phyloP scores from a whole-genome alignment of 1,140 invertebrate species.

The Steinernema khuongi region DNA sequence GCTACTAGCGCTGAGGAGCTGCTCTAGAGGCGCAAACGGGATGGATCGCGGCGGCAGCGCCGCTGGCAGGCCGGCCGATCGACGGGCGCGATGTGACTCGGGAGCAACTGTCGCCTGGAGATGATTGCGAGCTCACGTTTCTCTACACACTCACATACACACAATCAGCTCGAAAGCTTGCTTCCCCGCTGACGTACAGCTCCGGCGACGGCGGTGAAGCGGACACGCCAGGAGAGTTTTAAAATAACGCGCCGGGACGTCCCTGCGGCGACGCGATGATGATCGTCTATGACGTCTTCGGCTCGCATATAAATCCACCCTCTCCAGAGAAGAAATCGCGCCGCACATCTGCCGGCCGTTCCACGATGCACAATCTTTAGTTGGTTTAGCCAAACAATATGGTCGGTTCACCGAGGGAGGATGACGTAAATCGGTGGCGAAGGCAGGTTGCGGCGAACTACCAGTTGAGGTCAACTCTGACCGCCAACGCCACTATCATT shows the following conservation, averaged over 20 bases:
- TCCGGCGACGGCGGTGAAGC: not conserved
- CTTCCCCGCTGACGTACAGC: not conserved
- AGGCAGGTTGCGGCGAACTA: too few relatives aligned
- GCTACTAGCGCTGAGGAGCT: not conserved
- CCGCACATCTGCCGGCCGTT: not conserved
- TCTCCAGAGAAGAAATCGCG: not conserved
- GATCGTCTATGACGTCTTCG: constrained; percentile 14
- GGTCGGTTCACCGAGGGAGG: too few relatives aligned
- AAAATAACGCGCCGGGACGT: constrained; percentile 12
- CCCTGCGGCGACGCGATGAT: not conserved
- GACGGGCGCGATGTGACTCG: not conserved
- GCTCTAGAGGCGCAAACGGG: not conserved
- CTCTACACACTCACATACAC: constrained; percentile 16
- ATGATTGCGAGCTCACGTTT: constrained; percentile 13
- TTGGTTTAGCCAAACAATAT: too few relatives aligned
- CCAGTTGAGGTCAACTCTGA: too few relatives aligned
- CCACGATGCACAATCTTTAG: too few relatives aligned
- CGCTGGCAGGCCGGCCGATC: not conserved
- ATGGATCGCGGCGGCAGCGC: not conserved
- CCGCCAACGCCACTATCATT: too few relatives aligned
- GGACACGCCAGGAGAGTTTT: not conserved
- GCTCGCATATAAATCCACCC: constrained; percentile 11
- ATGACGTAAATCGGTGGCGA: too few relatives aligned
- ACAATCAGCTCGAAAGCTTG: not conserved
- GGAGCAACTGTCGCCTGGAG: not conserved